Evolutionary conservation across 1,140 invertebrate species (phyloP).

Genomic region (Babylonia areolata): DNA sequence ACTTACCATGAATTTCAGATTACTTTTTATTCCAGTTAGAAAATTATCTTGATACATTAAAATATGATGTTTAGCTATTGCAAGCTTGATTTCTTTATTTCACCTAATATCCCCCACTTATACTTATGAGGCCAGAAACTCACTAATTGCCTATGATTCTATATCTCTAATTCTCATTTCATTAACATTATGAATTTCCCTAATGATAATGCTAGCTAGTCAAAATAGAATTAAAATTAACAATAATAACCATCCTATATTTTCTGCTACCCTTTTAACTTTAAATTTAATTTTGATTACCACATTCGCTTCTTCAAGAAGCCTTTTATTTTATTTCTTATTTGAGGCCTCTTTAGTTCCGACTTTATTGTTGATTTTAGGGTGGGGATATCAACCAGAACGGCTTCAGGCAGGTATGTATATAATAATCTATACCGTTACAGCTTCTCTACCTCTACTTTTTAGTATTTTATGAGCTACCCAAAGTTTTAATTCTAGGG

Average conservation of each 20-base stretch:
- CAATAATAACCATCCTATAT: not conserved
- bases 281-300: not conserved
- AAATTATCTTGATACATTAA: not conserved
- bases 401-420: not conserved
- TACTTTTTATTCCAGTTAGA: not conserved
- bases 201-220: not conserved
- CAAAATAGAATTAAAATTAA: not conserved
- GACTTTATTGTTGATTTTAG: constrained; percentile 81
- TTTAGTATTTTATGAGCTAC: not conserved
- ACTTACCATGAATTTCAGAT: not conserved
- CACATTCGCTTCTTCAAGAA: not conserved
- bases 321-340: constrained; percentile 80
- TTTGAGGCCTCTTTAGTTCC: constrained; percentile 82
- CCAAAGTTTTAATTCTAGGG: not conserved
- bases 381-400: constrained; percentile 63
- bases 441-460: not conserved
- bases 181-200: not conserved
- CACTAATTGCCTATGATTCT: not conserved
- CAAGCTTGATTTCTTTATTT: not conserved
- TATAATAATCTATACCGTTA: constrained; percentile 26
- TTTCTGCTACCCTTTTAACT: not conserved
- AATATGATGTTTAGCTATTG: not conserved
- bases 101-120: not conserved
- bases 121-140: not conserved
- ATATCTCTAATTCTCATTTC: not conserved